Evolutionary conservation across 2,113 vertebrate species (phyloP).

Genomic region (Asarcornis scutulata): DNA sequence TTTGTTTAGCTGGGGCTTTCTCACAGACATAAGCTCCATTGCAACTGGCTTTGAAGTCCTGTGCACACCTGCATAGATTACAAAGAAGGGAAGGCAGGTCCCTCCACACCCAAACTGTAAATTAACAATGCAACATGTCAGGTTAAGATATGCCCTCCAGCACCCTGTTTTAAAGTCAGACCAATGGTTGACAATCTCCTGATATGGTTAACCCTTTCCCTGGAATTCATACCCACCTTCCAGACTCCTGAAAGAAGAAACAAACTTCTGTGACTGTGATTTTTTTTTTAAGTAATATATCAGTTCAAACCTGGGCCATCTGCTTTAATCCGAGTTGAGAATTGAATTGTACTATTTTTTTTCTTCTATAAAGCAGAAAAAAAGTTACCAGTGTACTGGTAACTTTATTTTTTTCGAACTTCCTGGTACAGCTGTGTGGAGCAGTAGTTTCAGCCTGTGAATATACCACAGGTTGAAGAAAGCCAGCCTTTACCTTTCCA

Average conservation of each 20-base stretch:
- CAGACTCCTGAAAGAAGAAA: not conserved
- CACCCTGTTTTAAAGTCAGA: slow-evolving; percentile 75
- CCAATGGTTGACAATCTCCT: slow-evolving; percentile 62
- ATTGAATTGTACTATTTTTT: not conserved
- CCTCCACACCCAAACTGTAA: slow-evolving; percentile 77
- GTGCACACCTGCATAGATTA: slow-evolving; percentile 78
- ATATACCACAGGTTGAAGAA: not conserved
- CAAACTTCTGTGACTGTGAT: not conserved
- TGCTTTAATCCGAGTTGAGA: not conserved
- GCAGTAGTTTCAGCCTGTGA: not conserved
- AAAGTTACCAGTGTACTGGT: not conserved
- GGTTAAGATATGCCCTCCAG: slow-evolving; percentile 77
- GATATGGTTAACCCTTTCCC: slow-evolving; percentile 71
- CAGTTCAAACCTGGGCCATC: not conserved
- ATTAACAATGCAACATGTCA: slow-evolving; percentile 75
- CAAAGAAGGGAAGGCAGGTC: slow-evolving; percentile 66
- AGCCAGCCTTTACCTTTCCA: not conserved
- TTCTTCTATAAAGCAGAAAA: not conserved
- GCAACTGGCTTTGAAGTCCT: slow-evolving; percentile 74
- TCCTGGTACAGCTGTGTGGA: not conserved
- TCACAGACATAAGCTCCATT: slow-evolving; percentile 50
- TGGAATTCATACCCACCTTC: slow-evolving; percentile 12
- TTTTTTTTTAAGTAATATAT: not conserved
- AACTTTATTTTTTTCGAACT: not conserved
- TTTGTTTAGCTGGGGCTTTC: not conserved